Conservation (phyloP, 2,888 invertebrate genomes). For the Cryptocheilus praepositus region DNA sequence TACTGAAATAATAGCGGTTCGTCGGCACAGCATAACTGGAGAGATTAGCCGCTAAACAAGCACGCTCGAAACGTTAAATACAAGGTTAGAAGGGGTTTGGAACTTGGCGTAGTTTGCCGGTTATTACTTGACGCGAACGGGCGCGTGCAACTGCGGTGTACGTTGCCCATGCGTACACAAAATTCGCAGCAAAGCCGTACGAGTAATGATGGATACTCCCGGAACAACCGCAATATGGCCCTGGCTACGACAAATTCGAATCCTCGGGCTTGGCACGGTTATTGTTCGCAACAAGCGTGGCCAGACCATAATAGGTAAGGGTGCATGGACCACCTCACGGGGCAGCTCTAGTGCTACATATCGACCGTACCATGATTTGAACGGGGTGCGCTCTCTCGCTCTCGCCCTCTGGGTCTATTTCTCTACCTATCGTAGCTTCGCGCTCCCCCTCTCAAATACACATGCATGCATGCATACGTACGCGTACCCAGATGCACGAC, state of each 20-base stretch:
- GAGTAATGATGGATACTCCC: background rate
- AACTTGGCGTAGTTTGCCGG: too few species aligned
- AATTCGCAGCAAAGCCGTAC: background rate
- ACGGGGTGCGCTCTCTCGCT: slow-evolving; percentile 15
- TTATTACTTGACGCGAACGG: too few species aligned
- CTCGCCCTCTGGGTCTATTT: too few species aligned
- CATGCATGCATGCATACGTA: slow-evolving; percentile 3
- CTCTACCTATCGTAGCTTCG: too few species aligned
- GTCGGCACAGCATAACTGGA: too few species aligned
- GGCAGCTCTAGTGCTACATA: slow-evolving; percentile 25
- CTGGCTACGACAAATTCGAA: slow-evolving; percentile 34
- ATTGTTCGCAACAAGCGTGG: slow-evolving; percentile 53
- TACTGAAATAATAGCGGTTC: too few species aligned
- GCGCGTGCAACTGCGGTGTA: too few species aligned
- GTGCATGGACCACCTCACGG: slow-evolving; percentile 24
- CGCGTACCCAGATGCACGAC: too few species aligned
- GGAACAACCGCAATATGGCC: background rate
- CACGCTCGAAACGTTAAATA: too few species aligned
- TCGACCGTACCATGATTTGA: slow-evolving; percentile 37
- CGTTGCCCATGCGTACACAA: background rate
- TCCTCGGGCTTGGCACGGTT: slow-evolving; percentile 40
- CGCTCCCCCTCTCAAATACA: slow-evolving; percentile 1
- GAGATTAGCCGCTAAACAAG: too few species aligned
- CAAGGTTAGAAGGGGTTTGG: too few species aligned
- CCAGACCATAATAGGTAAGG: slow-evolving; percentile 59